Evolutionary conservation across 2,113 vertebrate genomes (phyloP), one percentile per base, ranked within the genome.

Genomic region (Miniopterus natalensis): DNA sequence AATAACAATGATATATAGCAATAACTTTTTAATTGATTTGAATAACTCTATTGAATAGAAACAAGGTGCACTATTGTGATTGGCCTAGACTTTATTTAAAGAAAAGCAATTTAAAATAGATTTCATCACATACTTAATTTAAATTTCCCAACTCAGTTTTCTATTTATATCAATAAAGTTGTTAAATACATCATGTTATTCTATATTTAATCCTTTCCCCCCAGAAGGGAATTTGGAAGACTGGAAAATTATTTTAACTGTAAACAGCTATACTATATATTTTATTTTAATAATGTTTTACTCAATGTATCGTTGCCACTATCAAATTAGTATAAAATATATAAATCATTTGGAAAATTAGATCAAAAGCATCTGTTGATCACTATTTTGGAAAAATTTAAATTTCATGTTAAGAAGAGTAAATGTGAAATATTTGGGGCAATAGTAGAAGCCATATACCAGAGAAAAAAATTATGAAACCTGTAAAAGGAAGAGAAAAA

Each of bases 1-100:
- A 97, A 88, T 96, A 81, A 47, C 85, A n/a, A 87, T 63, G 21
- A 95, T 88, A 12, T 13, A 53, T 51, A 98, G 98, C 98, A 98
- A 97, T 98, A 98, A 98, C 40, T 96, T 88, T 59, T 96, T 97
- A 91, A 53, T 42, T 94, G 29, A 36, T 81, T 94, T 93, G 74
- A 71, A 92, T 47, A 92, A 47, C 29, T 49, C 45, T 96, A 5
- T 66, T 74, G 57, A 13, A 49, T 87, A 97, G 97, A 91, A 92
- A 95, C 68, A 77, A 71, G 84, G 96, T 97, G 1, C 65, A 1
- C 49, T 97, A 59, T 65, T 88, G 59, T 51, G 10, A 2, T 78
- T 66, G 53, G 73, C 23, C 0, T 17, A 87, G 86, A 88, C 68
- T 88, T 51, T 80, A 49, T 42, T 81, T 49, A 81, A 90, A 73